phyloP scores from a whole-genome alignment of 2,797 vertebrate species.

The Thripadectes ignobilis region DNA sequence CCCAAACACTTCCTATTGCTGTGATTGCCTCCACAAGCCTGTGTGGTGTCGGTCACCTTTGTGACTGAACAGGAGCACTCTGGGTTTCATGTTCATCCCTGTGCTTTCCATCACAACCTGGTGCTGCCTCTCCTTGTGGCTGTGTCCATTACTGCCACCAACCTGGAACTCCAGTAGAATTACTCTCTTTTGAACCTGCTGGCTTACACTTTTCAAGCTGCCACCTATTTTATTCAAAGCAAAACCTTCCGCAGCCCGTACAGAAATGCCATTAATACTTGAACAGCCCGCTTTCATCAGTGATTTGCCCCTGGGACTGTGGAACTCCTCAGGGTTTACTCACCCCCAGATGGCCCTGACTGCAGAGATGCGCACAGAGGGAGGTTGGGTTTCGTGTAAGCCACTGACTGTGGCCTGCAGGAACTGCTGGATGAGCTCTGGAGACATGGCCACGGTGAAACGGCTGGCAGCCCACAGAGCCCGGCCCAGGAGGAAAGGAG shows the following conservation, averaged over 20 bases:
- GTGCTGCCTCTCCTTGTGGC: background rate
- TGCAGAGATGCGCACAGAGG: conserved; percentile 94
- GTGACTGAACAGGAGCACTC: background rate
- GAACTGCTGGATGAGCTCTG: conserved; percentile 98
- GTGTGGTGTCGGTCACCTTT: background rate
- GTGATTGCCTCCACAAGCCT: background rate
- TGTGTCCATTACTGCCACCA: background rate
- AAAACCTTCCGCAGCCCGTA: background rate
- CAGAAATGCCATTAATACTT: background rate
- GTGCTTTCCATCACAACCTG: background rate
- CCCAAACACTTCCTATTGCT: background rate
- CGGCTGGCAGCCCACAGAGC: conserved; percentile 98
- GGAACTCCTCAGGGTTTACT: conserved; percentile 32
- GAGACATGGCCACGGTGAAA: conserved; percentile 96
- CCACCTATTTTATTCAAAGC: background rate
- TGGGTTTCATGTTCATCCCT: background rate
- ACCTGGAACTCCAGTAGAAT: background rate
- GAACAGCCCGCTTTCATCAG: background rate
- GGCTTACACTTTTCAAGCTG: background rate
- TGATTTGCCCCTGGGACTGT: background rate
- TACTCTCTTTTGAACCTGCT: background rate
- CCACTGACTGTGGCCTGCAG: conserved; percentile 97
- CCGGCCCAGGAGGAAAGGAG: conserved; percentile 94
- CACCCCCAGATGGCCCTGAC: conserved; percentile 98
- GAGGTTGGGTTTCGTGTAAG: conserved; percentile 92